Evolutionary conservation across 2,113 vertebrate genomes (phyloP), one percentile per base, ranked within the genome.

Genomic region (Megaceryle maxima): DNA sequence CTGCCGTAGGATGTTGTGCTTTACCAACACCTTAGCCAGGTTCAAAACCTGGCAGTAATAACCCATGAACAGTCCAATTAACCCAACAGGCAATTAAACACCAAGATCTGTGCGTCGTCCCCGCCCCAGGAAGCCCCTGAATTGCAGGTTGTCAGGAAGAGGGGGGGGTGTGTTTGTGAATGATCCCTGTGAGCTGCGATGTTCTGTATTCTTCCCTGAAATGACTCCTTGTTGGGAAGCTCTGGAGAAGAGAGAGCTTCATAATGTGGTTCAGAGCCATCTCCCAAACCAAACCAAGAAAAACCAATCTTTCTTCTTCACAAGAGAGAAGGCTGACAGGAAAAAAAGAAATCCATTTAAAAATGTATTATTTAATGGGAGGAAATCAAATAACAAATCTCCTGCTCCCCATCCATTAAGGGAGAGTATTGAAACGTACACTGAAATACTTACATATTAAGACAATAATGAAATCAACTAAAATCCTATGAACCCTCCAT

Each of bases 101-200:
- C 56, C 9, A 5, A 59, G 31, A 2, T 26, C 4, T 1, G 3
- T 20, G 10, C 3, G 0, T 11, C 1, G 1, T 2, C 43, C 41
- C 51, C 46, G 33, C 29, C 29, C 48, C 28, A 9, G 69, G 35
- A 84, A 26, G 31, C 11, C 53, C 20, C 46, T 26, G 44, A 33
- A 29, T 6, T 83, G 31, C 37, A 56, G 57, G 7, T 25, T 66
- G 37, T 33, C 44, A 6, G 62, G 73, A 69, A n/a, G 25, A 9
- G 46, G 26, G 24, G 16, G 14, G 16, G 10, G 39, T 41, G 39
- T 41, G 39, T 41, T 41, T 41, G 20, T 29, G 67, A 48, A 35
- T 73, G 51, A 33, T 17, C 64, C 26, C 41, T 68, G 59, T 46
- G 25, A 92, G 17, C 12, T 46, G 68, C 39, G 29, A 28, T 24